Conservation (phyloP, 2,797 vertebrate species). For the Myotis myotis region DNA sequence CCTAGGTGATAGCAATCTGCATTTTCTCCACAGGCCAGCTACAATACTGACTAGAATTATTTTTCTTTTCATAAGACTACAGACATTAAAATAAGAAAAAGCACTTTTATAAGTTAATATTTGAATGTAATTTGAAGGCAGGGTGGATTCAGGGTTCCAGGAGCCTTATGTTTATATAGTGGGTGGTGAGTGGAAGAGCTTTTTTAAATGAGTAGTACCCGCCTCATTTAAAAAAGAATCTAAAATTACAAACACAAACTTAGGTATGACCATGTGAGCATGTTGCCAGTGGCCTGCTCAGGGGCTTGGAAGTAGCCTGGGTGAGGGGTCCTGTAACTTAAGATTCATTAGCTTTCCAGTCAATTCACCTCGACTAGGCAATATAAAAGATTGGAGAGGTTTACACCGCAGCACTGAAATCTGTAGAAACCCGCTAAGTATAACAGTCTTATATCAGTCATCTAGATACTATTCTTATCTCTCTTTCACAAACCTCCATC, state of each 20-base stretch:
- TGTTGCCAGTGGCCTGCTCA: neutral
- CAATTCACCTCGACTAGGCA: neutral
- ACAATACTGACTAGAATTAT: neutral
- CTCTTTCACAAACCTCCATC: slow-evolving; percentile 45
- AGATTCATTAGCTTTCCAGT: slow-evolving; percentile 8
- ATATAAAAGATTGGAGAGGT: neutral
- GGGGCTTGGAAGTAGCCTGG: neutral
- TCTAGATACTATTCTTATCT: slow-evolving; percentile 58
- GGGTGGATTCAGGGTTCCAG: neutral
- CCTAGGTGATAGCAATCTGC: neutral
- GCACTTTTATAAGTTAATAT: slow-evolving; percentile 21
- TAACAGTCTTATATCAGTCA: slow-evolving; percentile 5
- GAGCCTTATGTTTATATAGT: neutral
- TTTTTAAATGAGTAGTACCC: neutral
- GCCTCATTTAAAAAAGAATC: neutral
- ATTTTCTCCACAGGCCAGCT: neutral
- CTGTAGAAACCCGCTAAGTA: slow-evolving; percentile 49
- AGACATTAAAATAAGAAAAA: slow-evolving; percentile 35
- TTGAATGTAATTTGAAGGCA: neutral
- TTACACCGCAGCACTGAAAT: slow-evolving; percentile 13
- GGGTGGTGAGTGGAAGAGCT: neutral
- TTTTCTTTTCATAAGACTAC: neutral
- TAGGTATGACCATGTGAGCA: neutral
- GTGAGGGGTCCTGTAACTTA: neutral
- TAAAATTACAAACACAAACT: slow-evolving; percentile 33